Evolutionary conservation across 2,797 vertebrate genomes (phyloP).

Genomic region (Propithecus perrieri): DNA sequence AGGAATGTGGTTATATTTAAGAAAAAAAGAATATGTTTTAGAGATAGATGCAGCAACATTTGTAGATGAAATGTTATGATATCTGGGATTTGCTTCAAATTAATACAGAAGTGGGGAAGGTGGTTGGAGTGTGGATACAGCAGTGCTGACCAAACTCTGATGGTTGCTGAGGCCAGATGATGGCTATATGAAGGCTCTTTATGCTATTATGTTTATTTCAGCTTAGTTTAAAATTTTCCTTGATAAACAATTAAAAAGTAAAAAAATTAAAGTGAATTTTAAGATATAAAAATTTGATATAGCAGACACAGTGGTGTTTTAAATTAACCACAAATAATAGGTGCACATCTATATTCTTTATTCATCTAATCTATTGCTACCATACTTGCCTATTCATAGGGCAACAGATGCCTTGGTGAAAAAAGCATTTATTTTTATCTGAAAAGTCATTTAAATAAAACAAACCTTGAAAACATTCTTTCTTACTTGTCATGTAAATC

Average conservation of each 20-base stretch:
- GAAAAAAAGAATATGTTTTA: background rate
- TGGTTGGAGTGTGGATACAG: no score
- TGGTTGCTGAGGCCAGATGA: background rate
- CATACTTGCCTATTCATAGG: background rate
- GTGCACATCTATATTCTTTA: background rate
- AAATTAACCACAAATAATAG: background rate
- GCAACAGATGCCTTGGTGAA: background rate
- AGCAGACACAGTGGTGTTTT: background rate
- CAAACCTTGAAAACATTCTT: background rate
- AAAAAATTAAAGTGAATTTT: background rate
- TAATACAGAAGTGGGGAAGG: background rate
- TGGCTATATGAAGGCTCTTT: background rate
- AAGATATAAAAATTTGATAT: background rate
- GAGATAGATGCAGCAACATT: background rate
- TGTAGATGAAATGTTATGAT: background rate
- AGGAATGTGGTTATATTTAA: background rate
- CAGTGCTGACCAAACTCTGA: background rate
- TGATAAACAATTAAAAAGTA: constrained; percentile 17
- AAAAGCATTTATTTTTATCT: constrained; percentile 51
- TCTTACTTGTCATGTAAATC: constrained; percentile 34
- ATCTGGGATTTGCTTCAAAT: background rate
- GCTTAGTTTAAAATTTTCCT: background rate
- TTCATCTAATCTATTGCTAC: background rate
- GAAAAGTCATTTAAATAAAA: constrained; percentile 48
- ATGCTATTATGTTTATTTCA: background rate